phyloP scores from a whole-genome alignment of 2,888 invertebrate genomes.

The Trissolcus brochymenae region DNA sequence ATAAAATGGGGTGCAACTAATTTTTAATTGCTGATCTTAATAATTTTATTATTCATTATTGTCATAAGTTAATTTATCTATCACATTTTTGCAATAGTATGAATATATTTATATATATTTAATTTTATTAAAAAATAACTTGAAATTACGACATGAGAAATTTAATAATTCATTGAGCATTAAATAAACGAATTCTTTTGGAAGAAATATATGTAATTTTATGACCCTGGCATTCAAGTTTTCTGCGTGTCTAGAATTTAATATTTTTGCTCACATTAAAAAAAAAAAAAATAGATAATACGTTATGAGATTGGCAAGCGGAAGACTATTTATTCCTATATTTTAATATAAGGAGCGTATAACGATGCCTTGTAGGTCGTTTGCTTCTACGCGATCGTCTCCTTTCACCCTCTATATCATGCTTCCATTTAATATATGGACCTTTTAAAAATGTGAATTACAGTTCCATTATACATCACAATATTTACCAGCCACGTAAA shows the following conservation, averaged over 20 bases:
- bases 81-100: too few relatives aligned
- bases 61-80: too few relatives aligned
- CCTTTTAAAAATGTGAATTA: conserved; percentile 42
- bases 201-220: background rate
- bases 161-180: too few relatives aligned
- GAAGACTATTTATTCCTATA: conserved; percentile 69
- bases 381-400: conserved; percentile 64
- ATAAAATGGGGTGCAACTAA: background rate
- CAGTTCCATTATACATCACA: conserved; percentile 32
- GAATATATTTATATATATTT: too few relatives aligned
- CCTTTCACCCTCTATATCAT: conserved; percentile 29
- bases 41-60: background rate
- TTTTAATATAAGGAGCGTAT: conserved; percentile 71
- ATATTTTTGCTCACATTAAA: conserved; percentile 44
- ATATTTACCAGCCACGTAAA: conserved; percentile 23
- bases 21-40: background rate
- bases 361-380: conserved; percentile 66
- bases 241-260: conserved; percentile 48
- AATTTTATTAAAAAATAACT: too few relatives aligned
- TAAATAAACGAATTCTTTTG: too few relatives aligned
- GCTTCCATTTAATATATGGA: conserved; percentile 61
- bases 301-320: conserved; percentile 59
- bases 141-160: too few relatives aligned
- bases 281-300: conserved; percentile 25
- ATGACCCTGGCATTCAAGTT: conserved; percentile 25